These are phyloP conservation scores for Xyrichtys novacula DNA, from an alignment of 2,797 vertebrate genomes.

Conservation along the genomic window DNA sequence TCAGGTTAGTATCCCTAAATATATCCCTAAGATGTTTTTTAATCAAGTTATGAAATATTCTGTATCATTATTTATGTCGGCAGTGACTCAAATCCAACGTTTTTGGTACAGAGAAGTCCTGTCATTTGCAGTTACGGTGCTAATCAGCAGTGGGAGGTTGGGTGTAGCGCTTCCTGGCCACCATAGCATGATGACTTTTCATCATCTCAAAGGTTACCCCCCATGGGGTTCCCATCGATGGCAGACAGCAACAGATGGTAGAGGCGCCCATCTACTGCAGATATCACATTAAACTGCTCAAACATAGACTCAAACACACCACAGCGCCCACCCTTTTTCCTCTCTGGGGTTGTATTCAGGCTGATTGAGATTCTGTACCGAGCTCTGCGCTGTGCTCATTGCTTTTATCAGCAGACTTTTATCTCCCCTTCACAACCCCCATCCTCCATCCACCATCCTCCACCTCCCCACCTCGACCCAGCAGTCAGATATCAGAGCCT, in stretches of 20 bases:
- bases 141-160: conserved; percentile 24
- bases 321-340: not conserved
- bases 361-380: conserved; percentile 76
- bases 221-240: conserved; percentile 17
- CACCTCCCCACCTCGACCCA: conserved; percentile 47
- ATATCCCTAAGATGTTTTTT: too few species aligned
- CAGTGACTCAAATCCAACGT: not conserved
- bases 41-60: too few species aligned
- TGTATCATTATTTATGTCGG: too few species aligned
- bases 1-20: too few species aligned
- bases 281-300: conserved; percentile 37
- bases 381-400: conserved; percentile 39
- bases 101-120: not conserved
- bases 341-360: conserved; percentile 50
- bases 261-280: conserved; percentile 15
- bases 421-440: conserved; percentile 50
- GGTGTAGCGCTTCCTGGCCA: conserved; percentile 10
- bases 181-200: conserved; percentile 30
- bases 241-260: conserved; percentile 35
- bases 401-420: conserved; percentile 79
- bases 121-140: not conserved
- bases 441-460: conserved; percentile 37
- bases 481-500: conserved; percentile 64
- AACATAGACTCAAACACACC: conserved; percentile 19
- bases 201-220: conserved; percentile 28